Conservation (phyloP, 1,140 invertebrate genomes). For the Melipona quadrifasciata region DNA sequence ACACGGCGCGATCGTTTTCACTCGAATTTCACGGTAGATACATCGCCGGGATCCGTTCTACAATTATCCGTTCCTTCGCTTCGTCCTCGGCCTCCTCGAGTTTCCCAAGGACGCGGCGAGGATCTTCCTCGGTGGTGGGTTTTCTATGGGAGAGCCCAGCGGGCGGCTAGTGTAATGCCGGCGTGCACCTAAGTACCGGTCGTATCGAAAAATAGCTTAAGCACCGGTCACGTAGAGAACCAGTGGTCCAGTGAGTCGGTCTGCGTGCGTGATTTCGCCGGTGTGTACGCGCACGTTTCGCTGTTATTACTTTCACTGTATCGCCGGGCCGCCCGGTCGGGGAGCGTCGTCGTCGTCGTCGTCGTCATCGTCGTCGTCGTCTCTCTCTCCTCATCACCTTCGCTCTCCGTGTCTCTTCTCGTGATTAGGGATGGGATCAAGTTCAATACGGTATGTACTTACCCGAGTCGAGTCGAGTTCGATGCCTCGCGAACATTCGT, state of each 20-base stretch:
- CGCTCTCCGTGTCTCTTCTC: constrained; percentile 11
- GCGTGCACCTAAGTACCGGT: constrained; percentile 65
- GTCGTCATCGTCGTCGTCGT: constrained; percentile 46
- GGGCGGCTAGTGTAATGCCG: constrained; percentile 59
- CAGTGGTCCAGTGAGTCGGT: constrained; percentile 9
- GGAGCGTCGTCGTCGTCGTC: constrained; percentile 45
- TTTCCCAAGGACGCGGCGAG: constrained; percentile 63
- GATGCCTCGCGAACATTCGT: too few species aligned
- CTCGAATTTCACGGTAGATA: constrained; percentile 37
- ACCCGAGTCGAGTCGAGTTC: too few species aligned
- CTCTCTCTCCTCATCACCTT: constrained; percentile 51
- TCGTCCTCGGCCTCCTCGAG: constrained; percentile 61
- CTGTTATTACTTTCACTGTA: constrained; percentile 79
- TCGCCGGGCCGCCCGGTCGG: constrained; percentile 47
- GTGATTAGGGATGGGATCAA: too few species aligned
- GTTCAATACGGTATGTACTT: too few species aligned
- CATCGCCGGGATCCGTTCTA: constrained; percentile 46
- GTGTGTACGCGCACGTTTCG: constrained; percentile 66
- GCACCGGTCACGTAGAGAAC: constrained; percentile 74
- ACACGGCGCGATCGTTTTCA: constrained; percentile 25
- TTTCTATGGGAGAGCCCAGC: constrained; percentile 61
- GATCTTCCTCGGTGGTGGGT: constrained; percentile 57
- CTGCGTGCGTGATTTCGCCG: constrained; percentile 41
- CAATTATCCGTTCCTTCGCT: constrained; percentile 50
- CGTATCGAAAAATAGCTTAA: constrained; percentile 76